Base-by-base conservation (phyloP, 2,797 vertebrate species). In the Clarias fuscus region DNA sequence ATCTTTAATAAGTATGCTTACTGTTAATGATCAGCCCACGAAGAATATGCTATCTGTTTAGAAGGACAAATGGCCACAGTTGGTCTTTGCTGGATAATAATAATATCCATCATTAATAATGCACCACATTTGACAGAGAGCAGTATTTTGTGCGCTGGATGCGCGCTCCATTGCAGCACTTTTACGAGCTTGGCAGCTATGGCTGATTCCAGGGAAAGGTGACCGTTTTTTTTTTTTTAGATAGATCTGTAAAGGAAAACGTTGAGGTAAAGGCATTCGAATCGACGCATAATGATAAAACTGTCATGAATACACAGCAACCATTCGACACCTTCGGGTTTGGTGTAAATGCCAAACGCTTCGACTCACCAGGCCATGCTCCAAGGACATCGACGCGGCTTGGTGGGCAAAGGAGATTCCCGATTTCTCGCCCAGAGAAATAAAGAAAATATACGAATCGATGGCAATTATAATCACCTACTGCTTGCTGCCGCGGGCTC, bases 281-380 rank as follows among this genome's bases (percentile, higher is more conserved):
- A 68, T 59, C 14, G 71, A 33, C 18, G 65, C 65, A 40, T 4
- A 37, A 84, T 82, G n/a, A 75, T 82, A 58, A 48, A 84, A 84
- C 65, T 48, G 62, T 58, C 67, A 84, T 53, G 61, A 75, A 86
- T 83, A 58, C 73, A 84, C 0, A 67, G n/a, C 40, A n/a, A 82
- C 40, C 7, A 48, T 67, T 80, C 78, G 61, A 80, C 78, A 87
- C 64, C 77, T 81, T 85, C 27, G 37, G 67, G 67, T 86, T 80
- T 86, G 82, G 84, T 87, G 87, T 84, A 88, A 89, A 91, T 89
- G 85, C 88, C 78, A 89, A 88, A 93, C 92, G 90, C 92, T 91
- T 88, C 84, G 93, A 95, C 94, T 95, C 94, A 96, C 95, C 94
- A 96, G 95, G 95, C 95, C 95, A 93, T 95, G 94, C 94, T 96